Percentiles rank a stretch among this genome's conserved stretches.
Evolutionary conservation across 1,140 invertebrate genomes (phyloP).

Genomic region (Leptinotarsa texana): DNA sequence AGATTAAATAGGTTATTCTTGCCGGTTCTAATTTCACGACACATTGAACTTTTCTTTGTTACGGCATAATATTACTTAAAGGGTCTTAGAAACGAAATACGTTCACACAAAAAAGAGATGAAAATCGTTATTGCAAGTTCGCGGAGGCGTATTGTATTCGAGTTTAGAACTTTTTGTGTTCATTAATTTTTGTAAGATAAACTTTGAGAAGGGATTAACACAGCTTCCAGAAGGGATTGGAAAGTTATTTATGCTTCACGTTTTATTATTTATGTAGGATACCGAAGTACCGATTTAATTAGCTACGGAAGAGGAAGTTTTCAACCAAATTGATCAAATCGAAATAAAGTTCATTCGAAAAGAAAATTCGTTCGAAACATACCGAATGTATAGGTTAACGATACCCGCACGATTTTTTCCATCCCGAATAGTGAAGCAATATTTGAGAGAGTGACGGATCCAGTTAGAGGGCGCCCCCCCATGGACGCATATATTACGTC

Average conservation of each 20-base stretch:
- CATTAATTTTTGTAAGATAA: conserved; percentile 22
- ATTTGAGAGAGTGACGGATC: too few relatives aligned
- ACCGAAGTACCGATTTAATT: too few relatives aligned
- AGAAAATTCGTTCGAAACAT: too few relatives aligned
- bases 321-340: too few relatives aligned
- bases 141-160: conserved; percentile 40
- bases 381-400: too few relatives aligned
- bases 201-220: background rate
- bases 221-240: background rate
- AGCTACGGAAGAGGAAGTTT: too few relatives aligned
- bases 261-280: background rate
- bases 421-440: too few relatives aligned
- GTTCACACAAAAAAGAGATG: conserved; percentile 21
- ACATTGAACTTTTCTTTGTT: conserved; percentile 46
- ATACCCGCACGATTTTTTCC: too few relatives aligned
- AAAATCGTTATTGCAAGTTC: conserved; percentile 9
- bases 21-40: conserved; percentile 49
- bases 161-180: conserved; percentile 26
- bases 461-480: too few relatives aligned
- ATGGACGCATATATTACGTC: too few relatives aligned
- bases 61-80: conserved; percentile 20
- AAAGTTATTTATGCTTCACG: background rate
- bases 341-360: too few relatives aligned
- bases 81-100: conserved; percentile 31
- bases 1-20: conserved; percentile 48